Evolutionary conservation across 2,113 vertebrate genomes (phyloP).

Genomic region (Rhynchomys soricoides): DNA sequence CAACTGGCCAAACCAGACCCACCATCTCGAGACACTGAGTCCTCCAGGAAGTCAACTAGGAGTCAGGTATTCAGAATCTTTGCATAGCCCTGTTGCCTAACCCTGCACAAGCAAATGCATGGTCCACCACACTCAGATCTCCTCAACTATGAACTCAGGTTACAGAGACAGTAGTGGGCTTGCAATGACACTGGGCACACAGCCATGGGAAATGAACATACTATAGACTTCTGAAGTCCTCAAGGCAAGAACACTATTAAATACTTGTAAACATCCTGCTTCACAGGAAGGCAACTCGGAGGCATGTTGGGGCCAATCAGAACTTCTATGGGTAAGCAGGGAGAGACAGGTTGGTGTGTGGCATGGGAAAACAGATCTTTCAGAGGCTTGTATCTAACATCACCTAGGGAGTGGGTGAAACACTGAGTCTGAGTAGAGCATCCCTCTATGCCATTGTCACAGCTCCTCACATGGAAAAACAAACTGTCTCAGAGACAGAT

Average conservation of each 20-base stretch:
- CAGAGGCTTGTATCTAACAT: conserved; percentile 53
- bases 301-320: neutral
- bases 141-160: neutral
- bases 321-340: neutral
- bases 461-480: conserved; percentile 63
- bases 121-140: neutral
- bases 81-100: neutral
- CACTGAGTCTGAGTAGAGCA: conserved; percentile 56
- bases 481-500: conserved; percentile 63
- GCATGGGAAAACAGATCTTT: conserved; percentile 40
- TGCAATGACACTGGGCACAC: neutral
- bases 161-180: neutral
- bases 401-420: conserved; percentile 46
- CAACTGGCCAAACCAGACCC: neutral
- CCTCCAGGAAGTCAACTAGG: neutral
- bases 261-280: neutral
- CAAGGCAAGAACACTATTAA: neutral
- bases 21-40: neutral
- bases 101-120: neutral
- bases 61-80: too few relatives aligned
- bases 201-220: neutral
- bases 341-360: neutral
- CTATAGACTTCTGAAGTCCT: neutral
- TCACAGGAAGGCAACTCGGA: neutral
- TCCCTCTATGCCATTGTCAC: conserved; percentile 39